These are phyloP conservation scores for Taphrorychus bicolor DNA, from an alignment of 2,888 invertebrate genomes.

Conservation along the genomic window DNA sequence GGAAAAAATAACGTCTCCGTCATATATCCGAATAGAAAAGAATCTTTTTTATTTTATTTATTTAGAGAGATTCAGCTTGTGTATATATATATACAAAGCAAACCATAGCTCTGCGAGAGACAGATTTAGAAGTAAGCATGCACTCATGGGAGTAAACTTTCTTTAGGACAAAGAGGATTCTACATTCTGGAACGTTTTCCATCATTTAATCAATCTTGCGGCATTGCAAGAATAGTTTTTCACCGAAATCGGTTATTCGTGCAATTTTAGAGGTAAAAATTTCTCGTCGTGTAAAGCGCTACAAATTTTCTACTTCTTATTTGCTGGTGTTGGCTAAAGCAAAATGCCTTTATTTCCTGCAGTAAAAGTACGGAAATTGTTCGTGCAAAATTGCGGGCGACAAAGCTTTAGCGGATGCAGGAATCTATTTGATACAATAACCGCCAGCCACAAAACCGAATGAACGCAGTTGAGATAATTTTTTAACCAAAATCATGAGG, in stretches of 20 bases:
- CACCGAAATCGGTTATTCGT: neutral
- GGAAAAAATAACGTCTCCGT: no score
- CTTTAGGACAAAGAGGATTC: neutral
- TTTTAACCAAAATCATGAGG: neutral
- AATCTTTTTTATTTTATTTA: neutral
- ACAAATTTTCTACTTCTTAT: constrained; percentile 1
- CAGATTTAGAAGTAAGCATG: neutral
- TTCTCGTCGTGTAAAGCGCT: neutral
- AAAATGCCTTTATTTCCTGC: constrained; percentile 4
- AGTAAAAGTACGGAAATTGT: neutral
- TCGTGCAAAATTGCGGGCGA: constrained; percentile 4
- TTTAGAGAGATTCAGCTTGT: neutral
- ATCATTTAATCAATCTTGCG: neutral
- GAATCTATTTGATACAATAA: constrained; percentile 9
- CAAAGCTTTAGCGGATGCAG: constrained; percentile 1
- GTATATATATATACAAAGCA: neutral
- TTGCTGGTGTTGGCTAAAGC: constrained; percentile 3
- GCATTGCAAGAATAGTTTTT: neutral
- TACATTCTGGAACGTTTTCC: neutral
- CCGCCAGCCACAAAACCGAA: neutral
- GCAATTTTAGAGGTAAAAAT: no score
- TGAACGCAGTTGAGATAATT: neutral
- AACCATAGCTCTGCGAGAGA: neutral
- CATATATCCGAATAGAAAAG: no score
- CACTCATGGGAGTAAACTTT: neutral